Evolutionary conservation across 2,113 vertebrate genomes (phyloP), one percentile per base, ranked within the genome.

Genomic region (Pelecanus crispus): DNA sequence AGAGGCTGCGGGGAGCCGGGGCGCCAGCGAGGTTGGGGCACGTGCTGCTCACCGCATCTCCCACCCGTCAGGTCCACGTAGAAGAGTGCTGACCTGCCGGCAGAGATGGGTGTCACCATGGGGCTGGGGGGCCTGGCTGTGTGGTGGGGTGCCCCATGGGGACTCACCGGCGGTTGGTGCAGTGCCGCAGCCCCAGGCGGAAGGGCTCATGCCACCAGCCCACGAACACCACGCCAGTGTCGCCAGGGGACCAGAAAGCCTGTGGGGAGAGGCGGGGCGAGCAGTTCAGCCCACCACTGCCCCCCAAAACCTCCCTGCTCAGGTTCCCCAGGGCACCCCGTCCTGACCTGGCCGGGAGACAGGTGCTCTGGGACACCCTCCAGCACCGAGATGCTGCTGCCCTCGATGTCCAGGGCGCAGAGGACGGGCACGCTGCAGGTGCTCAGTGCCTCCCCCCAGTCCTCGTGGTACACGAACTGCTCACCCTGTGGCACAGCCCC

Each of bases 201-300:
- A 99, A 99, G 15, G 99, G 99, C 61, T 99, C 98, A 1, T 99
- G 99, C 97, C 98, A 98, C 99, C 99, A 99, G 82, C 99, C 99
- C 22, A 99, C 98, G 6, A 99, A 99, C 88, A 99, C 98, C 95
- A 99, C 98, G 0, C 99, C 99, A 0, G 99, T 99, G 95, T 99
- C 99, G 32, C 96, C 97, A 2, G 99, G 99, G 8, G 99, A 98
- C 99, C 99, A 99, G 97, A 99, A 99, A 36, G 99, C 99, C 99
- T 99, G 92, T 1, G 26, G 26, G 26, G 18, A 81, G 59, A 34
- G 6, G 15, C 2, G 4, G 18, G 16, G 45, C 3, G 13, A 65
- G 32, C 2, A 5, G 11, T 45, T 89, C 12, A 26, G 13, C 36
- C 45, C 12, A 2, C 34, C 3, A 7, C 34, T 44, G 68, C 7